Conservation (phyloP, 2,797 vertebrate genomes). For the Hydrolagus colliei region DNA sequence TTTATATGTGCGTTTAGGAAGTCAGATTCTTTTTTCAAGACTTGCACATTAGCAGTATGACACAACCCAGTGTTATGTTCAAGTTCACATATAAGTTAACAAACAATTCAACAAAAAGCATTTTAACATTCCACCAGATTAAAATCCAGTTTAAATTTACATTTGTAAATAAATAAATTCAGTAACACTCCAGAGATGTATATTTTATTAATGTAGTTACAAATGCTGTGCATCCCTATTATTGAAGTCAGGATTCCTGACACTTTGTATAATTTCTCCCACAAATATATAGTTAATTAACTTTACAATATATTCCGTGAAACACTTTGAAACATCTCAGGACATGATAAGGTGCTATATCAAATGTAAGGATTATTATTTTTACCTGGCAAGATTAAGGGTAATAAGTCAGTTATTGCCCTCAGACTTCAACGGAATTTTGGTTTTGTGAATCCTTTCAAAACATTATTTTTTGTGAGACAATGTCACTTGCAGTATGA, state of each 20-base stretch:
- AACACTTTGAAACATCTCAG: too few relatives aligned
- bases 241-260: neutral
- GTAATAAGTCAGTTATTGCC: neutral
- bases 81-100: neutral
- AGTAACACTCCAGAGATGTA: neutral
- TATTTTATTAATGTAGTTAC: neutral
- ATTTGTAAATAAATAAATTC: neutral
- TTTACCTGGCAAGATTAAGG: neutral
- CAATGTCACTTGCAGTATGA: conserved; percentile 1
- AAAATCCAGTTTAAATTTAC: neutral
- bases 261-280: neutral
- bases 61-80: neutral
- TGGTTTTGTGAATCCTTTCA: conserved; percentile 5
- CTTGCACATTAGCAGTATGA: neutral
- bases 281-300: too few relatives aligned
- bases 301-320: too few relatives aligned
- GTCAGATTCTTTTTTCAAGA: conserved; percentile 26
- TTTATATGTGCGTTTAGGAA: conserved; percentile 25
- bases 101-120: conserved; percentile 8
- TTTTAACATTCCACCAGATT: neutral
- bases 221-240: neutral
- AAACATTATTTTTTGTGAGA: neutral
- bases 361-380: neutral
- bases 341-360: too few relatives aligned
- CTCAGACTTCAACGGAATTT: neutral